These are phyloP conservation scores for Octomys mimax DNA, from an alignment of 2,797 vertebrate species.

Conservation along the genomic window DNA sequence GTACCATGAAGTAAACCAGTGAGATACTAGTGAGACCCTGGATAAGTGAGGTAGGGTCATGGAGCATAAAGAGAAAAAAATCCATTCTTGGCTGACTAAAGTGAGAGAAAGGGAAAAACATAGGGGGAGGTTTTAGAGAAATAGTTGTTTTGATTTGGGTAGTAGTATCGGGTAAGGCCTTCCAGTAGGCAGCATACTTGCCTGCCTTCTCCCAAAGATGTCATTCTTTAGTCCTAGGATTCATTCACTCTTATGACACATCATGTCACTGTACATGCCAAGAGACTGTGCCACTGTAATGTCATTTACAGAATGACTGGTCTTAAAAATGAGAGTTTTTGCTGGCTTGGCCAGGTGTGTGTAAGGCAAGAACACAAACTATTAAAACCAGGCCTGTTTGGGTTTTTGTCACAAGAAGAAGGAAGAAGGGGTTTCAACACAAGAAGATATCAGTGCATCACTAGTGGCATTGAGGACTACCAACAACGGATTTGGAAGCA, in stretches of 20 bases:
- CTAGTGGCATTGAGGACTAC: neutral
- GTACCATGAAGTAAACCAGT: neutral
- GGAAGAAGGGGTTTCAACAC: neutral
- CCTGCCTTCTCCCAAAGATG: neutral
- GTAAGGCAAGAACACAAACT: neutral
- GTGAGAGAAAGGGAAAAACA: neutral
- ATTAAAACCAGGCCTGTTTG: neutral
- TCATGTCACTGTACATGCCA: neutral
- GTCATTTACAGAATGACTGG: neutral
- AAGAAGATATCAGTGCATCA: neutral
- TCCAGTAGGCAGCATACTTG: neutral
- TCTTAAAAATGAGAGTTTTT: neutral
- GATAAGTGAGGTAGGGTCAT: neutral
- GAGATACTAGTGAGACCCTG: neutral
- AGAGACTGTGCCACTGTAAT: neutral
- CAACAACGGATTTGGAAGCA: neutral
- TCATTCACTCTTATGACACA: neutral
- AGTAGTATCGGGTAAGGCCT: neutral
- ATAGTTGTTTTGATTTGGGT: neutral
- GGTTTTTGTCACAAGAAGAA: neutral
- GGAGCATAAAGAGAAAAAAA: neutral
- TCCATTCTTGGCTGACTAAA: neutral
- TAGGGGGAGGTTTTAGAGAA: neutral
- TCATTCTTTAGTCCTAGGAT: neutral
- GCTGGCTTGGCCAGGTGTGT: neutral